A percentile compares a stretch with the other conserved stretches of the same genome.
Conservation (phyloP, 1,140 invertebrate species). For the Drosophila athabasca region DNA sequence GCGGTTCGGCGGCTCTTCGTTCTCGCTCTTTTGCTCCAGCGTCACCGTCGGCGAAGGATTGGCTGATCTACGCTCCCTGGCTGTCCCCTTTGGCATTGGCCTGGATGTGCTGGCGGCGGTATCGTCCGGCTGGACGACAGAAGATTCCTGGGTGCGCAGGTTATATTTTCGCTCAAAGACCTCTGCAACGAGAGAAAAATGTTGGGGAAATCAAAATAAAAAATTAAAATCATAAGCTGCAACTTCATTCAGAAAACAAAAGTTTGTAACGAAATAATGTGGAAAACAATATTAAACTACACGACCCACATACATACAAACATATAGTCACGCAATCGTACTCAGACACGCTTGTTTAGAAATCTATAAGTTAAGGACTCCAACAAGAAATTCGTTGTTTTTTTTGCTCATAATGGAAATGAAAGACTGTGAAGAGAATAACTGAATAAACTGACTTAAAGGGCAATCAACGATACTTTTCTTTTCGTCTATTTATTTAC, state of each 20-base stretch:
- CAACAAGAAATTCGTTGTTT: slow-evolving; percentile 21
- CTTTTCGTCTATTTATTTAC: slow-evolving; percentile 49
- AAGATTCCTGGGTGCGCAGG: slow-evolving; percentile 43
- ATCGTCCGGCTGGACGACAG: background rate
- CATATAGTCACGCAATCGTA: slow-evolving; percentile 21
- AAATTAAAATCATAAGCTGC: slow-evolving; percentile 50
- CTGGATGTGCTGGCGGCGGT: slow-evolving; percentile 47
- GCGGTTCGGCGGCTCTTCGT: slow-evolving; percentile 49
- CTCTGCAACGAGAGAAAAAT: slow-evolving; percentile 61
- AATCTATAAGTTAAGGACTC: slow-evolving; percentile 1
- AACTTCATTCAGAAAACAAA: slow-evolving; percentile 4
- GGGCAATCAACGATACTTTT: slow-evolving; percentile 19
- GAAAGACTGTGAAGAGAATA: slow-evolving; percentile 5
- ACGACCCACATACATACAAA: slow-evolving; percentile 14
- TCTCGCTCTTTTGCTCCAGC: slow-evolving; percentile 49
- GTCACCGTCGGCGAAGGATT: background rate
- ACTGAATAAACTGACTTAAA: slow-evolving; percentile 13
- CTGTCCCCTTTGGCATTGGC: background rate
- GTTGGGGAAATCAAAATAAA: slow-evolving; percentile 65
- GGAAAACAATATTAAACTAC: slow-evolving; percentile 12
- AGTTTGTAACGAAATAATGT: slow-evolving; percentile 20
- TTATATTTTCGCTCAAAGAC: slow-evolving; percentile 43
- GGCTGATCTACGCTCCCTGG: slow-evolving; percentile 5
- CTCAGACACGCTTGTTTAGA: slow-evolving; percentile 29
- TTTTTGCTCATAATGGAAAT: slow-evolving; percentile 38